Base-by-base conservation (phyloP, 1,140 invertebrate species). In the Archivesica marissinica region DNA sequence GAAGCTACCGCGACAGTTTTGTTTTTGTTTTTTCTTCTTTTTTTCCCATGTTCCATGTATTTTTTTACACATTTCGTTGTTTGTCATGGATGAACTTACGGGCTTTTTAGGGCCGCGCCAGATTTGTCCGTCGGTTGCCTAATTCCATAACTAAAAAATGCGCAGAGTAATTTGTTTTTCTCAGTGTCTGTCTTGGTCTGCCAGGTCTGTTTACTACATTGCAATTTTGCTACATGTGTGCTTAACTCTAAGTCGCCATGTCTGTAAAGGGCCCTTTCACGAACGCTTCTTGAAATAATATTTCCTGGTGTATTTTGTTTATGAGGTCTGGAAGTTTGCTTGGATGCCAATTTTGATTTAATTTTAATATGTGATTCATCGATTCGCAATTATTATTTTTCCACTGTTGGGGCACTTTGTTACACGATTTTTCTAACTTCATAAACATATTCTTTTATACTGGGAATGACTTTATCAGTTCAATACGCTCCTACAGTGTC, bases 241-340 rank as follows among this genome's bases (percentile, higher is more conserved):
- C 38, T 11, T n/a, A 76, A 30, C 9, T 61, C 54, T 28, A 35
- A 79, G n/a, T 85, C 59, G 2, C 76, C 76, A 28, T 72, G 64
- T 23, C 66, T 68, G n/a, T 59, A 79, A 11, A 85, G 59, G 7
- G 61, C 44, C 25, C 9, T 30, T 28, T 2, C 3, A 70, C 30
- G 4, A 44, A 20, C 0, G 61, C 33, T 35, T 74, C 64, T 61
- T 85, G 75, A 23, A 38, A 20, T 61, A 74, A 30, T 9, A 85
- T 25, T 28, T 61, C 54, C n/a, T 68, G 15, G 1, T 77, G 13
- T 30, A 86, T 11, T 35, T 39, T 68, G 23, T 81, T 78, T 11
- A 70, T 82, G 0, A 86, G 47, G 23, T 66, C 78, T 0, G 68
- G 56, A 17, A 77, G 33, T 74, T 85, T 85, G 25, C 44, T 1